These are phyloP conservation scores for Barnardius zonarius DNA, from an alignment of 2,113 vertebrate species.

Conservation along the genomic window DNA sequence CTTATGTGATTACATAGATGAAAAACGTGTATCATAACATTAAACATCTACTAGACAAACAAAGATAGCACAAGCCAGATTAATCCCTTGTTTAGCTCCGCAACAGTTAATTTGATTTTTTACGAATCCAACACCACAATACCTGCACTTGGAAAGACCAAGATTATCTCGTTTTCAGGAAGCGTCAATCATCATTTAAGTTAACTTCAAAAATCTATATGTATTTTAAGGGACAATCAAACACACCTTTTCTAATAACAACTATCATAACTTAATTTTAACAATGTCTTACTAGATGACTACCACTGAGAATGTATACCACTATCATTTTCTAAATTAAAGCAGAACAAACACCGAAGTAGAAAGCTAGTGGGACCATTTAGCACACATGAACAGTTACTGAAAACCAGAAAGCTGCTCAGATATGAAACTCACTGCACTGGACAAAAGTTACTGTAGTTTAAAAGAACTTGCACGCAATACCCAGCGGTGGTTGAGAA, in stretches of 20 bases:
- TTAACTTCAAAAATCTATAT: neutral
- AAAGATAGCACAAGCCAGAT: neutral
- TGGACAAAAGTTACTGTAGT: neutral
- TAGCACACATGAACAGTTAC: neutral
- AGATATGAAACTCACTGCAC: neutral
- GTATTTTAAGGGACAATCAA: neutral
- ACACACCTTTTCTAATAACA: neutral
- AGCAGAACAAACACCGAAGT: neutral
- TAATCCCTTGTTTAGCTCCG: neutral
- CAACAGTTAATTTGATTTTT: neutral
- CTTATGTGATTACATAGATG: neutral
- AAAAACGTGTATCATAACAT: neutral
- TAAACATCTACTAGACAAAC: neutral
- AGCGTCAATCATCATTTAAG: neutral
- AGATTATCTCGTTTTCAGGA: neutral
- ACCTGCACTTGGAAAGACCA: neutral
- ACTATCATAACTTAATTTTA: neutral
- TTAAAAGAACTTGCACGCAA: neutral
- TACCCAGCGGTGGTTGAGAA: neutral
- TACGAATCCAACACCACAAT: neutral
- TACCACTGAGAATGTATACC: neutral
- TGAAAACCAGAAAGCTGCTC: neutral
- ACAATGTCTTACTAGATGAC: neutral
- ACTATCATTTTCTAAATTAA: neutral
- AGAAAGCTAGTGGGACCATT: neutral